Conservation (phyloP, 1,140 invertebrate species). For the Listronotus bonariensis region DNA sequence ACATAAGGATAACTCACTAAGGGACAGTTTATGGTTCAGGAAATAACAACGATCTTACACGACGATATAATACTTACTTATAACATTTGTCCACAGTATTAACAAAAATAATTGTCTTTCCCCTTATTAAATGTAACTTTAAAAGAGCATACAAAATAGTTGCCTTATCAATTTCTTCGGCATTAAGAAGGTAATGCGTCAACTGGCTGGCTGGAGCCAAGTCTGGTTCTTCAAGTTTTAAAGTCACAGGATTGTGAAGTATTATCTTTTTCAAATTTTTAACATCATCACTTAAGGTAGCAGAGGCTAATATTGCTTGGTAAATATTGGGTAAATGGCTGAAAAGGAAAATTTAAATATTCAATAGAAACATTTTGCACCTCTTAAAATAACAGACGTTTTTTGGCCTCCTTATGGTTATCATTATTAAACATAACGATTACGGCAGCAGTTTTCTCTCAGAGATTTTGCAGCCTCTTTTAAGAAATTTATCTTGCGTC, state of each 20-base stretch:
- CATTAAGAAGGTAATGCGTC: constrained; percentile 86
- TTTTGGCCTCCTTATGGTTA: too few species aligned
- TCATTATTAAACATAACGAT: too few species aligned
- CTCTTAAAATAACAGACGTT: too few species aligned
- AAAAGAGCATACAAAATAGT: constrained; percentile 91
- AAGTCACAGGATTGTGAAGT: constrained; percentile 88
- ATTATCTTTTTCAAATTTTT: constrained; percentile 88
- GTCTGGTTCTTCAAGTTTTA: constrained; percentile 93
- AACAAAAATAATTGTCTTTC: constrained; percentile 97
- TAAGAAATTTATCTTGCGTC: too few species aligned
- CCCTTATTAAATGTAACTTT: constrained; percentile 91
- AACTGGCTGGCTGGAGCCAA: constrained; percentile 87
- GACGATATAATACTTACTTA: too few species aligned
- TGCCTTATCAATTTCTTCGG: constrained; percentile 95
- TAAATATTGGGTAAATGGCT: constrained; percentile 79
- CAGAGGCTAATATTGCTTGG: constrained; percentile 94
- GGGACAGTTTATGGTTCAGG: too few species aligned
- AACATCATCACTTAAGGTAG: constrained; percentile 94
- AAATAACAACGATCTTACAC: too few species aligned
- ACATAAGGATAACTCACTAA: too few species aligned
- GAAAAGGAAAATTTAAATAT: too few species aligned
- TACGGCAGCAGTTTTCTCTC: too few species aligned
- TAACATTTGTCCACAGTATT: constrained; percentile 96
- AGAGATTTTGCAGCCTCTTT: too few species aligned
- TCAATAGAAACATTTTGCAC: too few species aligned